These are phyloP conservation scores for Rhinogobio ventralis DNA, from an alignment of 2,797 vertebrate genomes.

Conservation along the genomic window DNA sequence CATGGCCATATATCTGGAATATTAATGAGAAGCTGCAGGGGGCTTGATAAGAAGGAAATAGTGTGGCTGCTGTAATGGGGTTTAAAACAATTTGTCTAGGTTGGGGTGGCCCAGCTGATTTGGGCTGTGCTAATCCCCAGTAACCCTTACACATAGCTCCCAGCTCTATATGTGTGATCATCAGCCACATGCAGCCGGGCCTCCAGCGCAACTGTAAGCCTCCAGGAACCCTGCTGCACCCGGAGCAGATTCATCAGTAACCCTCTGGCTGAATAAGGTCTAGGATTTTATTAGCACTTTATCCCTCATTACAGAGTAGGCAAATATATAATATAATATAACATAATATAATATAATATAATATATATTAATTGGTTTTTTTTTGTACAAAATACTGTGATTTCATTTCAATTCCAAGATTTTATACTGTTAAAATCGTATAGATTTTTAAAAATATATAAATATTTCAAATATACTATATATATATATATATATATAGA, in stretches of 20 bases:
- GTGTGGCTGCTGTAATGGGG: slow-evolving; percentile 76
- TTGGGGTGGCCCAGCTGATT: slow-evolving; percentile 49
- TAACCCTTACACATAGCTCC: slow-evolving; percentile 58
- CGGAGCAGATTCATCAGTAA: slow-evolving; percentile 15
- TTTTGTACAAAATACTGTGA: background rate
- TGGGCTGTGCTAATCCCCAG: slow-evolving; percentile 65
- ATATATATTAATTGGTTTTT: too few relatives aligned
- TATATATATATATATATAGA: background rate
- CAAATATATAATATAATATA: too few relatives aligned
- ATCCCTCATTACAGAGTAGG: background rate
- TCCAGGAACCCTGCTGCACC: slow-evolving; percentile 18
- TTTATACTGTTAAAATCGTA: too few relatives aligned
- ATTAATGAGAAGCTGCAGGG: slow-evolving; percentile 98
- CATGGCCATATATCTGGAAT: slow-evolving; percentile 92
- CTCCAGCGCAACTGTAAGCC: slow-evolving; percentile 28
- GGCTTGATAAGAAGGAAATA: slow-evolving; percentile 88
- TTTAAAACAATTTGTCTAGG: slow-evolving; percentile 81
- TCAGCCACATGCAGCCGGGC: slow-evolving; percentile 55
- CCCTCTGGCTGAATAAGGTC: background rate
- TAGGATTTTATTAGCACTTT: background rate
- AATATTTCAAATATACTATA: too few relatives aligned
- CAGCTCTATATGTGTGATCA: slow-evolving; percentile 61
- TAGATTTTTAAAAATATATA: background rate
- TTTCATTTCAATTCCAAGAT: background rate
- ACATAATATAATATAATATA: too few relatives aligned